Base-by-base conservation (phyloP, 2,797 vertebrate species). In the Semotilus atromaculatus region DNA sequence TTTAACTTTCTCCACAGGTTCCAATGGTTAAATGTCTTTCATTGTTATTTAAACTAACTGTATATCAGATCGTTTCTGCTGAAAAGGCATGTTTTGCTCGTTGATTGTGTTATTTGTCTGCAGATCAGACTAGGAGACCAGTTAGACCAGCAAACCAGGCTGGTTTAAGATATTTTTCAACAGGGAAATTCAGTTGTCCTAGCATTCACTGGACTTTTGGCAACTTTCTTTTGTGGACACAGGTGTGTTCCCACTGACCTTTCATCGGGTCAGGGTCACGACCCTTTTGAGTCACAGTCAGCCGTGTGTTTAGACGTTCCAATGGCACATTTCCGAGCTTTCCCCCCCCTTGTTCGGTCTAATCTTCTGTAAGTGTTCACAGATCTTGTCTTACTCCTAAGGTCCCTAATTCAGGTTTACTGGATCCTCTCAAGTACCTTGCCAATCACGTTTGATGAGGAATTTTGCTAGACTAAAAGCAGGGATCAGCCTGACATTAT, bases 341-440 rank as follows among this genome's bases (percentile, higher is more conserved):
- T 48, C 86, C 55, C 85, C 81, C 83, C 48, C 83, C 85, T 88
- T 89, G 88, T 91, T 90, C 68, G 64, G 77, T 45, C 88, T 93
- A 92, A 94, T 94, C 92, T 79, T 48, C 83, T 34, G 79, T 92
- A 93, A 94, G 92, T 94, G 93, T 92, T 94, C 92, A 91, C 93
- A 94, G 93, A 92, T 90, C 73, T 53, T 23, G 71, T 73, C 36
- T 64, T 75, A 58, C 7, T 26, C 83, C 86, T 26, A 19, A 77
- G 73, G 72, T 87, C 88, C 16, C 89, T 83, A 74, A 81, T 88
- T 87, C 82, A 88, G 89, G 90, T 92, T 91, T 89, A 91, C 91
- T 92, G 89, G 89, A 90, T 88, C 92, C 91, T 90, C 80, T 93
- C 90, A 92, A 93, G 88, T 84, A 62, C 88, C 83, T 48, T 71